These are phyloP conservation scores for Alosa sapidissima DNA, from an alignment of 2,797 vertebrate species.

Conservation along the genomic window DNA sequence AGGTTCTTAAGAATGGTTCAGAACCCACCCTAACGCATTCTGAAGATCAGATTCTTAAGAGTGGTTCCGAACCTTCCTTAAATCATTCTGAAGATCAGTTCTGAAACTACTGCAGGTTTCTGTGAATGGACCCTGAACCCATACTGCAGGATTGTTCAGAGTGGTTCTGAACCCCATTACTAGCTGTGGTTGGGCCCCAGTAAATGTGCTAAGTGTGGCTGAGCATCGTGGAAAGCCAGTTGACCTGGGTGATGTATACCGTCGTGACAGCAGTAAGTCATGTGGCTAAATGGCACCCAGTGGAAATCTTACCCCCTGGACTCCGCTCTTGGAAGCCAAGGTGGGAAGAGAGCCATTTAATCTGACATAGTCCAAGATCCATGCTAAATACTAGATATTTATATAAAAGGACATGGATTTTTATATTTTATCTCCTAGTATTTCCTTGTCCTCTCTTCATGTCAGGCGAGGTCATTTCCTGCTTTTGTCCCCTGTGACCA, in stretches of 20 bases:
- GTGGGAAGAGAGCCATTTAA: not conserved
- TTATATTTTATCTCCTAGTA: not conserved
- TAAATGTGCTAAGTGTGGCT: not conserved
- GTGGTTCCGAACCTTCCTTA: not conserved
- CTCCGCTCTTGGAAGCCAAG: not conserved
- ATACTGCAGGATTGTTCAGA: not conserved
- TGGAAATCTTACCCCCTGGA: not conserved
- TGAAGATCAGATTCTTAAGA: not conserved
- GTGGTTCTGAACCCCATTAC: not conserved
- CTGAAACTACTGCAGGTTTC: not conserved
- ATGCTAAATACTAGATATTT: not conserved
- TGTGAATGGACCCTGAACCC: not conserved
- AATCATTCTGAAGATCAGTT: not conserved
- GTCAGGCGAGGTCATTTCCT: conserved; percentile 18
- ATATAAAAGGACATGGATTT: not conserved
- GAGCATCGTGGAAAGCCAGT: not conserved
- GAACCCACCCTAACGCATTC: not conserved
- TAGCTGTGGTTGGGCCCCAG: not conserved
- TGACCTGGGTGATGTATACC: not conserved
- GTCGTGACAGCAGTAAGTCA: not conserved
- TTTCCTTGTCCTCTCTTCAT: not conserved
- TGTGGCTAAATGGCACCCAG: not conserved
- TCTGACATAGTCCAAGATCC: not conserved
- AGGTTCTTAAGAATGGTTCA: not conserved
- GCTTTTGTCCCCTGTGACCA: not conserved